These are phyloP conservation scores for Chelonoidis abingdonii DNA, from an alignment of 2,113 vertebrate species.

Conservation along the genomic window DNA sequence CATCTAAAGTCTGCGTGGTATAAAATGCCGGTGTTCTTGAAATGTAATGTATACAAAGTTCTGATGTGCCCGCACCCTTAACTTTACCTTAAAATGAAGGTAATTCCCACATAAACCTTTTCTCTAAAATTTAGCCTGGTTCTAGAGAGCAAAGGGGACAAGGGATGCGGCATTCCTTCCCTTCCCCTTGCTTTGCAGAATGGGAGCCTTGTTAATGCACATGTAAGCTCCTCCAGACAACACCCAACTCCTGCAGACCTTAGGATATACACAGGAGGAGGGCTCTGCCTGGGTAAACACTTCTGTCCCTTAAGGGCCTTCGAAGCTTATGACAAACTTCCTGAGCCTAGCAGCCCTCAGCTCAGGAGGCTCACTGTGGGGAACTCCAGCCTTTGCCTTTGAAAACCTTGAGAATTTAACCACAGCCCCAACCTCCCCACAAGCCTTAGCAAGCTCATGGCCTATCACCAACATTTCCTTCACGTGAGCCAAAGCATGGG, in stretches of 20 bases:
- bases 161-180: not conserved
- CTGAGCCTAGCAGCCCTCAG: not conserved
- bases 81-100: not conserved
- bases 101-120: not conserved
- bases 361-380: not conserved
- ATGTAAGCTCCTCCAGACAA: not conserved
- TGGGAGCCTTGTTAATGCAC: not conserved
- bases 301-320: not conserved
- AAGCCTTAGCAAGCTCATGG: conserved; percentile 12
- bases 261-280: not conserved
- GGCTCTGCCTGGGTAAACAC: not conserved
- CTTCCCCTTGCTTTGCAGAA: not conserved
- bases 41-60: not conserved
- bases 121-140: not conserved
- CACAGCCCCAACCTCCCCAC: not conserved
- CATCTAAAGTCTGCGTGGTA: not conserved
- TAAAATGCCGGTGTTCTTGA: not conserved
- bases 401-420: not conserved
- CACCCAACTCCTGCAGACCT: not conserved
- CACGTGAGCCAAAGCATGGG: not conserved
- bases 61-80: not conserved
- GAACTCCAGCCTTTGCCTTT: not conserved
- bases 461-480: not conserved
- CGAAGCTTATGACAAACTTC: not conserved
- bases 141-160: not conserved